These are phyloP conservation scores for Sarcophaga carnaria DNA, from an alignment of 2,888 invertebrate genomes.

Conservation along the genomic window DNA sequence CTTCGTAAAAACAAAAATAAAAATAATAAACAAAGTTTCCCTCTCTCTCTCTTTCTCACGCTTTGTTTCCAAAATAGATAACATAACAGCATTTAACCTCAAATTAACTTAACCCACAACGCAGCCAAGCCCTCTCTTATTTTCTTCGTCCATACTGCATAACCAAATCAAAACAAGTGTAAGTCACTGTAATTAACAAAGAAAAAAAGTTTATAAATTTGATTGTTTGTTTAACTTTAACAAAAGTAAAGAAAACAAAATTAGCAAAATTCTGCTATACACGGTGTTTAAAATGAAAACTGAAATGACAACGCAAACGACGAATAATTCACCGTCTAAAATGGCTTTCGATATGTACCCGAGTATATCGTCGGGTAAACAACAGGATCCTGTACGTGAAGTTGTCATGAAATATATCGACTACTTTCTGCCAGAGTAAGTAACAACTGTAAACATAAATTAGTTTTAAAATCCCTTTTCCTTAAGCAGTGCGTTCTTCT, in stretches of 20 bases:
- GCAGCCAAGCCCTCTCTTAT: background rate
- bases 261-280: slow-evolving; percentile 58
- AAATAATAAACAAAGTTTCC: background rate
- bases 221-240: slow-evolving; percentile 6
- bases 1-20: slow-evolving; percentile 10
- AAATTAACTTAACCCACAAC: slow-evolving; percentile 3
- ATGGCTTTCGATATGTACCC: slow-evolving; percentile 85
- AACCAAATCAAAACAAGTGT: background rate
- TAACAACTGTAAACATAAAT: slow-evolving; percentile 72
- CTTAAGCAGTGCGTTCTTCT: too few species aligned
- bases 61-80: background rate
- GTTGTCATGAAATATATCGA: slow-evolving; percentile 88
- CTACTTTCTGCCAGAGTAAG: slow-evolving; percentile 88
- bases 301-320: slow-evolving; percentile 73
- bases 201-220: slow-evolving; percentile 38
- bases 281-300: slow-evolving; percentile 76
- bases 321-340: slow-evolving; percentile 82
- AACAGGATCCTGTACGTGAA: slow-evolving; percentile 87
- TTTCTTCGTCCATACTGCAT: background rate
- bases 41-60: background rate
- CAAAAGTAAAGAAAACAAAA: slow-evolving; percentile 33
- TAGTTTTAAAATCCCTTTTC: background rate
- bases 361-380: slow-evolving; percentile 83
- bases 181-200: background rate
- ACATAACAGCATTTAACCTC: background rate